Evolutionary conservation across 2,113 vertebrate genomes (phyloP), one percentile per base, ranked within the genome.

Genomic region (Entomyzon cyanotis): DNA sequence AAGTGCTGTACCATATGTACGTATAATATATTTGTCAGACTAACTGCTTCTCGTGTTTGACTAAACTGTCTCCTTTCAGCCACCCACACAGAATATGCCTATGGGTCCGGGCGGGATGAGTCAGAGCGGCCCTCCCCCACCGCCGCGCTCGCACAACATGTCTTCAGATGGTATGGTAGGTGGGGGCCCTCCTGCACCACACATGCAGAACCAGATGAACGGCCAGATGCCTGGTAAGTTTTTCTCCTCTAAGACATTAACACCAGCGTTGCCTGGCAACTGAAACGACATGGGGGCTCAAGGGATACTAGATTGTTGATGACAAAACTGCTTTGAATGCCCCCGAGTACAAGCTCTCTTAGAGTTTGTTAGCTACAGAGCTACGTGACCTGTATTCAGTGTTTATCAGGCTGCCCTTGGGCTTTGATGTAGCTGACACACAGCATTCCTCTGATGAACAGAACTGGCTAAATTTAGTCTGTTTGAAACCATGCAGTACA

Each of bases 181-280:
- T 89, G 98, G 98, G 92, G 99, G 98, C 96, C 99, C 99, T 95
- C 98, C 99, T 96, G 98, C 99, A 73, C 98, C 99, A 88, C 99
- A 99, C 98, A 99, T 99, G 99, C 99, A 99, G 98, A 99, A 98
- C 98, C 99, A 99, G 99, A 99, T 99, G 99, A 99, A 99, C 97
- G 99, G 99, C 98, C 99, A 99, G 99, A 99, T 99, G 98, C 99
- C 99, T 97, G 99, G 99, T 99, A 99, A 98, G 98, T 98, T 96
- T 97, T 93, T 96, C 96, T 96, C 97, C 97, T 95, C 95, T 86
- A 98, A 98, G 98, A 98, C 97, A 98, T 98, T 98, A 98, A 98
- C 98, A 98, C 97, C 97, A 96, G 95, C 95, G 99, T 99, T 98
- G 98, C 99, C 97, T 99, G 98, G 98, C 99, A 99, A 99, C 99